Base-by-base conservation (phyloP, 2,888 invertebrate species). In the Synergus japonicus region DNA sequence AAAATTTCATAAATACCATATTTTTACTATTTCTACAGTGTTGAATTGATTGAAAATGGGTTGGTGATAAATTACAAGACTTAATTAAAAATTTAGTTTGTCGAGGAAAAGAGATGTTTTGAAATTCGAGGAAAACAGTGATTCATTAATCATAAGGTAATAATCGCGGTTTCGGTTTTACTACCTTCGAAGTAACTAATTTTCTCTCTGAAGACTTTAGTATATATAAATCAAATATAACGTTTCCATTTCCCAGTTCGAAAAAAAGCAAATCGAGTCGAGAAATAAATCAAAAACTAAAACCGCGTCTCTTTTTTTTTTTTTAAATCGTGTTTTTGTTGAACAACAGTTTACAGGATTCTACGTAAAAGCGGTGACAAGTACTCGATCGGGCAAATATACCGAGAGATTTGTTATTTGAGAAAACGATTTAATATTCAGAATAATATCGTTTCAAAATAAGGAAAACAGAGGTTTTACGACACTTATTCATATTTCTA, bases 281-380 rank as follows among this genome's bases (percentile, higher is more conserved):
- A n/a, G 54, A 54, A 73, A 73, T 73, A 37, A 54, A 73, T 54
- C 2, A 54, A 37, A 54, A 73, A 73, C 37, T 54, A n/a, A 37
- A 73, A 73, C 69, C 2, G 49, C 37, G 49, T 7, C 12, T n/a
- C 13, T 9, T 29, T 29, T 29, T 29, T 9, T 29, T 29, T 29
- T 29, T 3, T 3, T 3, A 3, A 3, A 29, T 29, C 29, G 29
- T 3, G 37, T 49, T 49, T 37, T 73, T 73, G 69, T 37, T 29
- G 49, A 73, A 73, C 49, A 37, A 54, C 29, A n/a, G 13, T 49
- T 49, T 37, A 73, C 69, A 73, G 49, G 29, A 73, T 22, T 73
- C 29, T 5, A 46, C 49, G 22, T 49, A 18, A 66, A 43, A 66
- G 46, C 69, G 29, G 37, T 54, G 49, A 37, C 49, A 29, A 73